Base-by-base conservation (phyloP, 2,113 vertebrate genomes). In the Triplophysa siluroides region DNA sequence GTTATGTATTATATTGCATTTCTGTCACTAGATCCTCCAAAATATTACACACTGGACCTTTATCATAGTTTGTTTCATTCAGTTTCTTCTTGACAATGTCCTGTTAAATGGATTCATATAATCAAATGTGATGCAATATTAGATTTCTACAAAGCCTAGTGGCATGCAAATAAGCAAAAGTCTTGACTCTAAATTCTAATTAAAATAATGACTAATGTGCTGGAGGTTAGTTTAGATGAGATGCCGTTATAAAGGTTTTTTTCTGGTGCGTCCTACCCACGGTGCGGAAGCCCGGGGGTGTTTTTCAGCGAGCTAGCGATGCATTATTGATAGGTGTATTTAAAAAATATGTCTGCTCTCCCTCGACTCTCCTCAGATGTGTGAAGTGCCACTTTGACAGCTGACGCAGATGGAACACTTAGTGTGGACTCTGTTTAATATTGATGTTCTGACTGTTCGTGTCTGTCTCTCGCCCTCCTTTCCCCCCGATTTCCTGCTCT, bases 321-420 rank as follows among this genome's bases (percentile, higher is more conserved):
- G 58, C 75, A 81, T 84, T 75, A 70, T 64, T 81, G 56, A 81
- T 84, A 75, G 73, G 13, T 61, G 54, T 62, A 54, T 2, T 14
- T 65, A 60, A 62, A 70, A 64, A 54, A 33, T 66, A 62, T 62
- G 47, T 41, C 10, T 63, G 38, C 47, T 45, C 4, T 24, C 24
- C 13, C 43, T 54, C 21, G 66, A 54, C 23, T 52, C 41, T 75
- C 24, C n/a, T 16, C 2, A 45, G 16, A 43, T 38, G 50, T 81
- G 72, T 60, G 64, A 50, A 63, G 47, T 71, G 67, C 41, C 47
- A 12, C 14, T 9, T 61, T 66, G 56, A 61, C 58, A 63, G 56
- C 65, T 50, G 26, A 61, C 26, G 24, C 13, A 71, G 67, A 69
- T 63, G 24, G 21, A 71, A 24, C 58, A 50, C 56, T 79, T 63